A percentile compares a stretch with the other conserved stretches of the same genome.
These are phyloP conservation scores for Palloptera scutellata DNA, from an alignment of 2,888 invertebrate genomes.

Conservation along the genomic window DNA sequence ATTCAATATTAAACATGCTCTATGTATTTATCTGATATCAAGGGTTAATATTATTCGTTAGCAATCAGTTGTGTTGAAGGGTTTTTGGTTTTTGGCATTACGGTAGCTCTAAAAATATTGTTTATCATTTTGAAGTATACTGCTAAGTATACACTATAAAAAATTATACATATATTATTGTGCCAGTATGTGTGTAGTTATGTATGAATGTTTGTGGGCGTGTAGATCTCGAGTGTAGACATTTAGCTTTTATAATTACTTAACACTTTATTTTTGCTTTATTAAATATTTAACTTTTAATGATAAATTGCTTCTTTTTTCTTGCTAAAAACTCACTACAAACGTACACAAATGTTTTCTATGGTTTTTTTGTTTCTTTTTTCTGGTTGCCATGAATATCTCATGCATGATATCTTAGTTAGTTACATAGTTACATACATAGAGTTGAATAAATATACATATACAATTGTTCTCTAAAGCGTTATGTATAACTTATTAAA, in stretches of 20 bases:
- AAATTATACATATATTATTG: too few relatives aligned
- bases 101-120: too few relatives aligned
- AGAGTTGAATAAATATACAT: slow-evolving; percentile 10
- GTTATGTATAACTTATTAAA: slow-evolving; percentile 12
- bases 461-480: slow-evolving; percentile 10
- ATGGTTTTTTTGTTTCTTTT: not conserved
- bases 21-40: too few relatives aligned
- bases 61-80: too few relatives aligned
- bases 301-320: not conserved
- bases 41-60: too few relatives aligned
- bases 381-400: not conserved
- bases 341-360: slow-evolving; percentile 2
- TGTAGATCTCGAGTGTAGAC: too few relatives aligned
- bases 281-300: not conserved
- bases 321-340: slow-evolving; percentile 1
- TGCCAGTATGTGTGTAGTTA: too few relatives aligned
- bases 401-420: slow-evolving; percentile 8
- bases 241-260: slow-evolving; percentile 9
- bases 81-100: too few relatives aligned
- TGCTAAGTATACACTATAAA: too few relatives aligned
- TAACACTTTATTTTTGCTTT: not conserved
- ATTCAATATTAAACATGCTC: too few relatives aligned
- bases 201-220: too few relatives aligned
- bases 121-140: too few relatives aligned
- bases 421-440: not conserved